Conservation (phyloP, 2,113 vertebrate species). For the Sinocyclocheilus maitianheensis region DNA sequence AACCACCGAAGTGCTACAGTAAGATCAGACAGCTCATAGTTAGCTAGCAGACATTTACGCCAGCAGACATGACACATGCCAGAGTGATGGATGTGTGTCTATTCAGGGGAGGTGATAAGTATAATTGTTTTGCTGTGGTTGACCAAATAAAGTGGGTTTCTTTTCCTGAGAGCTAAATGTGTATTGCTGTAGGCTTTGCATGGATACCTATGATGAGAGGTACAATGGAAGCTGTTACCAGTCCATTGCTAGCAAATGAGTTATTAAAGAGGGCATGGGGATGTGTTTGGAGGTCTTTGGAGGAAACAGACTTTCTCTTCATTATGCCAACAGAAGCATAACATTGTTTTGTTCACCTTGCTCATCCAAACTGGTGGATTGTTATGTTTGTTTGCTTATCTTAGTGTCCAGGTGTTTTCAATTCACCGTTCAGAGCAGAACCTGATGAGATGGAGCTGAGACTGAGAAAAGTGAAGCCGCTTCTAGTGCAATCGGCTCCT, state of each 20-base stretch:
- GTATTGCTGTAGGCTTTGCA: constrained; percentile 82
- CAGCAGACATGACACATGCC: constrained; percentile 41
- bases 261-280: constrained; percentile 10
- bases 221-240: constrained; percentile 32
- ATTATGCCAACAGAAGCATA: constrained; percentile 17
- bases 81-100: constrained; percentile 74
- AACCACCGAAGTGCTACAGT: not conserved
- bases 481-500: constrained; percentile 55
- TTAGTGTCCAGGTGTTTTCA: constrained; percentile 89
- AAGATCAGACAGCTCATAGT: constrained; percentile 21
- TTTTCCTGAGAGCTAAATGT: constrained; percentile 75
- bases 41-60: constrained; percentile 29
- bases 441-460: constrained; percentile 88
- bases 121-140: constrained; percentile 82
- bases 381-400: constrained; percentile 42
- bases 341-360: not conserved
- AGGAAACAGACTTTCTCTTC: not conserved
- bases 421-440: constrained; percentile 82
- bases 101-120: constrained; percentile 79
- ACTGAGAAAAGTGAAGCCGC: constrained; percentile 79
- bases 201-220: constrained; percentile 74
- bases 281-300: constrained; percentile 1
- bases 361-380: constrained; percentile 5
- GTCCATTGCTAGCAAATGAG: constrained; percentile 4
- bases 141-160: constrained; percentile 81